A percentile compares a stretch with the other conserved stretches of the same genome.
Conservation (phyloP, 2,797 vertebrate genomes). For the Schizopygopsis pylzovi region DNA sequence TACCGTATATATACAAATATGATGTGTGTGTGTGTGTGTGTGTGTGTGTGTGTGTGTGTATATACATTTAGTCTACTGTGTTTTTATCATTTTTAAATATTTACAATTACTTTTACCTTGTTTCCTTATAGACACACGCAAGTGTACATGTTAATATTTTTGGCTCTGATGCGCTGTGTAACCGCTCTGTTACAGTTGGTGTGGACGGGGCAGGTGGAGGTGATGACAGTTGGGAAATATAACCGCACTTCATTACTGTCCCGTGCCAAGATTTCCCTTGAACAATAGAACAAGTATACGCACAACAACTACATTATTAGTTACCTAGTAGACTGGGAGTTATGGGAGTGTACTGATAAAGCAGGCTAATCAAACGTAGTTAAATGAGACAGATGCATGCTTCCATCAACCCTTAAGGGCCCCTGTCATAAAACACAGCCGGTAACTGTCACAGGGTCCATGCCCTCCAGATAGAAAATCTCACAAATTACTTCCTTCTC, state of each 20-base stretch:
- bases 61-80: too few relatives aligned
- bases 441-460: conserved; percentile 39
- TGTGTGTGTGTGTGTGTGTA: too few relatives aligned
- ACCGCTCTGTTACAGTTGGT: conserved; percentile 55
- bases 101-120: neutral
- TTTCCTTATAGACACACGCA: neutral
- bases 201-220: conserved; percentile 35
- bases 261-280: conserved; percentile 23
- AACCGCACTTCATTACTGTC: conserved; percentile 25
- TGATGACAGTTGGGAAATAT: conserved; percentile 37
- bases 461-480: conserved; percentile 36
- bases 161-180: neutral
- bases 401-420: neutral
- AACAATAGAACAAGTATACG: conserved; percentile 31
- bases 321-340: neutral
- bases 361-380: neutral
- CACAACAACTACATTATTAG: conserved; percentile 3
- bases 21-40: too few relatives aligned
- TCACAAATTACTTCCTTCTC: conserved; percentile 38
- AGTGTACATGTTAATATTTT: neutral
- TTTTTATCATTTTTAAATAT: too few relatives aligned
- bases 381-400: neutral
- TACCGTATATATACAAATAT: too few relatives aligned
- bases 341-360: conserved; percentile 8
- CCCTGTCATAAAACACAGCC: conserved; percentile 59